These are phyloP conservation scores for Stomatorhinus ivindoensis DNA, from an alignment of 2,113 vertebrate genomes.

Conservation along the genomic window DNA sequence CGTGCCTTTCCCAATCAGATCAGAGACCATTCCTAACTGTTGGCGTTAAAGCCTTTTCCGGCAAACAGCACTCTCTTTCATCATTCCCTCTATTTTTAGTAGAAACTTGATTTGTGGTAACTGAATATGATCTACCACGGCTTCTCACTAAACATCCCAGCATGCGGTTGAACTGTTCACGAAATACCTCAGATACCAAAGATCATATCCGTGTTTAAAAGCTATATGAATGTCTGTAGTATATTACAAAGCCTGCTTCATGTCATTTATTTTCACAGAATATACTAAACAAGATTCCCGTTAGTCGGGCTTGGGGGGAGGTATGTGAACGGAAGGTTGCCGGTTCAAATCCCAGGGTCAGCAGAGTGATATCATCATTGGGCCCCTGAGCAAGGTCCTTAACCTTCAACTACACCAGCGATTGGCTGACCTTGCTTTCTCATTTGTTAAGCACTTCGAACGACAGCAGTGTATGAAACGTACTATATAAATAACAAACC, in stretches of 20 bases:
- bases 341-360: background rate
- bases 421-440: background rate
- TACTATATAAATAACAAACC: background rate
- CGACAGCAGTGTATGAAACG: background rate
- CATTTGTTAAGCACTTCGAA: background rate
- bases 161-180: background rate
- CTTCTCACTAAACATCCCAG: background rate
- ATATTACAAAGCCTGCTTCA: background rate
- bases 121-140: background rate
- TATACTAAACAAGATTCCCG: background rate
- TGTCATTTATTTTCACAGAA: background rate
- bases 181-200: background rate
- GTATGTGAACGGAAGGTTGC: background rate
- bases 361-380: background rate
- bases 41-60: background rate
- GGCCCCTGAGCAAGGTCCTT: background rate
- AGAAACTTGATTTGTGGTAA: background rate
- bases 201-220: background rate
- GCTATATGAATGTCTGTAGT: background rate
- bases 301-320: background rate
- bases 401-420: background rate
- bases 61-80: slow-evolving; percentile 4
- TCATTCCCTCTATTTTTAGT: background rate
- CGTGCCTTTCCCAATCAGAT: slow-evolving; percentile 26
- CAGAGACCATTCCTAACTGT: slow-evolving; percentile 15